Evolutionary conservation across 2,113 vertebrate species (phyloP).

Genomic region (Microtus montanus): DNA sequence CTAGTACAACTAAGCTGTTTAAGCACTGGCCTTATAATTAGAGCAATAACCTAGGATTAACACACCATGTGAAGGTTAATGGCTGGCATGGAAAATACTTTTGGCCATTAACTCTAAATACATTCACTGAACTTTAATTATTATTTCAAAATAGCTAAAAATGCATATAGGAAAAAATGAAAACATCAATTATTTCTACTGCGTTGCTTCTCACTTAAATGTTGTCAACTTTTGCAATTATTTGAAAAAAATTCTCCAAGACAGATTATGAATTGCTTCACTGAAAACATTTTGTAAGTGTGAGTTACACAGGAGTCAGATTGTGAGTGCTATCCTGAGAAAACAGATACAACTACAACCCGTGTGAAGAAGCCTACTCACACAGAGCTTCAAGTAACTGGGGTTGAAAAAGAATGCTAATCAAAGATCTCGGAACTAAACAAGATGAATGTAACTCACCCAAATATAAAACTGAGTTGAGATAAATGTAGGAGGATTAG

Average conservation of each 20-base stretch:
- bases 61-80: slow-evolving; percentile 70
- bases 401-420: neutral
- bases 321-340: neutral
- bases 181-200: slow-evolving; percentile 3
- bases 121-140: slow-evolving; percentile 73
- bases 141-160: slow-evolving; percentile 72
- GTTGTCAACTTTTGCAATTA: slow-evolving; percentile 32
- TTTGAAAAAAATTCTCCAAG: neutral
- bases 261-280: neutral
- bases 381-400: neutral
- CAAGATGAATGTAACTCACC: neutral
- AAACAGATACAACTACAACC: neutral
- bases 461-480: neutral
- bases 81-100: slow-evolving; percentile 62
- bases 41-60: slow-evolving; percentile 60
- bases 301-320: neutral
- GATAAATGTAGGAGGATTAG: neutral
- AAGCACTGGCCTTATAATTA: slow-evolving; percentile 64
- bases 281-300: neutral
- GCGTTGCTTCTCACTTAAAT: neutral
- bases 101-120: slow-evolving; percentile 74
- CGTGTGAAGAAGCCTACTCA: neutral
- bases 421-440: neutral
- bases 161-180: slow-evolving; percentile 67
- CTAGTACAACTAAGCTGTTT: slow-evolving; percentile 47